Evolutionary conservation across 2,888 invertebrate species (phyloP), one percentile per base, ranked within the genome.

Genomic region (Eupithecia subumbrata): DNA sequence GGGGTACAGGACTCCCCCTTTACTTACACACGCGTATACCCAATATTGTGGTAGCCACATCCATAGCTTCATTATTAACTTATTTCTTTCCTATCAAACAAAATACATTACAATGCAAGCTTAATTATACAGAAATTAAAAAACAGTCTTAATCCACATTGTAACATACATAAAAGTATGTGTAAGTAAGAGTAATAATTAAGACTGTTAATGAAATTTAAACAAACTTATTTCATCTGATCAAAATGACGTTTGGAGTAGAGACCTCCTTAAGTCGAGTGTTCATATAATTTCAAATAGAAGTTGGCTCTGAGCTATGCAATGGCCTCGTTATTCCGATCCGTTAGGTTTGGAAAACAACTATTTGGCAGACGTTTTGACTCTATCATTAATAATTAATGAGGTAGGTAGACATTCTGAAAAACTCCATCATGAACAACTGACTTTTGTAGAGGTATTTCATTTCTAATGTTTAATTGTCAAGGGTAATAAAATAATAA

Each of bases 311-410:
- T 72, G 45, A 69, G 69, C 3, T 11, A 43, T 70, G 43, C 67
- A 64, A 64, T 18, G 30, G 34, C 43, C 30, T 66, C 67, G 60
- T 64, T 69, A 74, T 71, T 75, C 56, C 11, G 48, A 48, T 34
- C 64, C 34, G 18, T 34, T 64, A 18, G 18, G 5, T 64, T 63
- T 34, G 18, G 5, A 18, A 34, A 34, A 16, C 11, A 30, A 63
- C 16, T 30, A 18, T 64, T 63, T 64, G 14, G 18, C 16, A 64
- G 63, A 30, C 12, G 8, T 64, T 64, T 1, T 34, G 34, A 12
- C 30, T 30, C n/a, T n/a, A 30, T 56, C 22, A 22, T 22, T 22
- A 48, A 48, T 18, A 18, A 48, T 48, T 48, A 45, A 48, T 48
- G 18, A 18, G 7, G 48, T 48, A 30, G 30, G 30, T 30, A 22